phyloP scores from a whole-genome alignment of 1,140 invertebrate genomes.

The Archivesica marissinica region DNA sequence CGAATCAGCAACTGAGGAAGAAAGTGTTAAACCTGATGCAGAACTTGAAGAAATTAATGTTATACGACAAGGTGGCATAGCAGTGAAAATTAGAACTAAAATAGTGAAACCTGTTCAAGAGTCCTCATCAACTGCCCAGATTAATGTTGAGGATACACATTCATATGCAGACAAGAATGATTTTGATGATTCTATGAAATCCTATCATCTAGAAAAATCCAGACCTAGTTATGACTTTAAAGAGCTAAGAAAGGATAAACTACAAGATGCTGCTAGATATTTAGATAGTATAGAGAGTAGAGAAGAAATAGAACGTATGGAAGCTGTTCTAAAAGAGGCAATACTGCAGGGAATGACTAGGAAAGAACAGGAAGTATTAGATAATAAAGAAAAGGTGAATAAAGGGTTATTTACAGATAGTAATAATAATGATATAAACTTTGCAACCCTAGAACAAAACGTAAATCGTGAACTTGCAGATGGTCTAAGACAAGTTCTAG shows the following conservation, averaged over 20 bases:
- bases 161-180: conserved; percentile 22
- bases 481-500: conserved; percentile 17
- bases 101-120: conserved; percentile 24
- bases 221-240: background rate
- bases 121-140: background rate
- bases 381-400: background rate
- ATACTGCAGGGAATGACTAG: background rate
- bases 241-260: background rate
- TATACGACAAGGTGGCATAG: background rate
- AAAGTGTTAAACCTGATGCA: background rate
- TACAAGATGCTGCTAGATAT: background rate
- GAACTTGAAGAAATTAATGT: conserved; percentile 1
- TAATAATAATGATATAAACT: background rate
- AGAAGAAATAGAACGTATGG: background rate
- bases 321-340: background rate
- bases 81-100: conserved; percentile 19
- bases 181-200: conserved; percentile 14
- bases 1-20: background rate
- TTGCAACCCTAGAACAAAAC: conserved; percentile 15
- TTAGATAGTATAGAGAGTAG: background rate
- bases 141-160: background rate
- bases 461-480: conserved; percentile 37
- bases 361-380: background rate
- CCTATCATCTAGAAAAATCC: background rate
- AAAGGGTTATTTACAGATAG: background rate